phyloP scores from a whole-genome alignment of 2,888 invertebrate genomes.

The Leucozona laternaria region DNA sequence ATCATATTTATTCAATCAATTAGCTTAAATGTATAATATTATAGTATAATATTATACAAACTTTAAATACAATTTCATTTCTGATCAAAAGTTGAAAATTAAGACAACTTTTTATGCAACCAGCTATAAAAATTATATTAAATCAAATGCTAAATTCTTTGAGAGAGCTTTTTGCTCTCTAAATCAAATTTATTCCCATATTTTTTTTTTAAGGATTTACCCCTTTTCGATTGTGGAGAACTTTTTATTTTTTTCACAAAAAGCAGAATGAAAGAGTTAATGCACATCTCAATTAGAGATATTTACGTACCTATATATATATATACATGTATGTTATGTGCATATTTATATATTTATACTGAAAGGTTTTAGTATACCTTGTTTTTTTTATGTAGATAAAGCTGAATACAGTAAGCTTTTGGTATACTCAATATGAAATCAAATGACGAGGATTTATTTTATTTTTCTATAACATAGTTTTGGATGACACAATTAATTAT shows the following conservation, averaged over 20 bases:
- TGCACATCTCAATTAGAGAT: conserved; percentile 22
- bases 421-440: background rate
- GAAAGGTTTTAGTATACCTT: background rate
- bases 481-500: too few relatives aligned
- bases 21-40: too few relatives aligned
- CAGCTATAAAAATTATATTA: background rate
- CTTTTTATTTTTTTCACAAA: background rate
- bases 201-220: background rate
- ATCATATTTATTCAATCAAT: too few relatives aligned
- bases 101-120: background rate
- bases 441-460: background rate
- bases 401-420: conserved; percentile 15
- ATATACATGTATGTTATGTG: background rate
- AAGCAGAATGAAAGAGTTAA: conserved; percentile 12
- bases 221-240: conserved; percentile 18
- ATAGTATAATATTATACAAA: too few relatives aligned
- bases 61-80: background rate
- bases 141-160: background rate
- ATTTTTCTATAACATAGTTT: too few relatives aligned
- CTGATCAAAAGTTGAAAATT: background rate
- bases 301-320: background rate
- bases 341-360: background rate
- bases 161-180: background rate
- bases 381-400: background rate
- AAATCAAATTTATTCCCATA: background rate